Percentiles rank a stretch among this genome's conserved stretches.
These are phyloP conservation scores for Clanis bilineata DNA, from an alignment of 2,888 invertebrate genomes.

Conservation along the genomic window DNA sequence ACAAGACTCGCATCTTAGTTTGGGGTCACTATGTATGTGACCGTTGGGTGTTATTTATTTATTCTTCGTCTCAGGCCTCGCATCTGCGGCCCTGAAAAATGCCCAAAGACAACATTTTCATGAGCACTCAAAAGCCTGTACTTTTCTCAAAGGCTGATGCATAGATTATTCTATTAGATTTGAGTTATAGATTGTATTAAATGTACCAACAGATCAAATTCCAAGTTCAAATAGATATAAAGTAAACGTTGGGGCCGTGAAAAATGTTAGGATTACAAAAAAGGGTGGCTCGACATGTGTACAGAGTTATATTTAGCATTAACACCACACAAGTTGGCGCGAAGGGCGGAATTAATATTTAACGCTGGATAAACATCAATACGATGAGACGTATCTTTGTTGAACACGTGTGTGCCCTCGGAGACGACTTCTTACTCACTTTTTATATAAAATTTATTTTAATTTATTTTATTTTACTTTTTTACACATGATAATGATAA, in stretches of 20 bases:
- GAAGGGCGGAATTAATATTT: conserved; percentile 9
- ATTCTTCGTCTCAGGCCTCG: too few species aligned
- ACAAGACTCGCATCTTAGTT: too few species aligned
- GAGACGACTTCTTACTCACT: not conserved
- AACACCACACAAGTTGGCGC: conserved; percentile 12
- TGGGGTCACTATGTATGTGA: too few species aligned
- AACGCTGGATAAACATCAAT: conserved; percentile 12
- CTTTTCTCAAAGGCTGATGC: too few species aligned
- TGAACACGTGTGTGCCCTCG: not conserved
- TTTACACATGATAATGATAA: too few species aligned
- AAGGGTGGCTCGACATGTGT: conserved; percentile 9
- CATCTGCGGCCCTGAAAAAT: too few species aligned
- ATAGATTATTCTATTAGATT: too few species aligned
- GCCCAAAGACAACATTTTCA: too few species aligned
- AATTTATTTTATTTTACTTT: not conserved
- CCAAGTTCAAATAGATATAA: not conserved
- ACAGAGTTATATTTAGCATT: conserved; percentile 12
- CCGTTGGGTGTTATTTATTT: too few species aligned
- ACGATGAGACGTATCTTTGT: conserved; percentile 1
- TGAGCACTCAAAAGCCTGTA: too few species aligned
- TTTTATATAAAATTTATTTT: not conserved
- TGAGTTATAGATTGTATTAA: too few species aligned
- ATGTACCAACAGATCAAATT: too few species aligned
- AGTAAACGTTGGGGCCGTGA: not conserved
- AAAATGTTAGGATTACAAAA: conserved; percentile 1